Base-by-base conservation (phyloP, 2,888 invertebrate genomes). In the Sicus ferrugineus region DNA sequence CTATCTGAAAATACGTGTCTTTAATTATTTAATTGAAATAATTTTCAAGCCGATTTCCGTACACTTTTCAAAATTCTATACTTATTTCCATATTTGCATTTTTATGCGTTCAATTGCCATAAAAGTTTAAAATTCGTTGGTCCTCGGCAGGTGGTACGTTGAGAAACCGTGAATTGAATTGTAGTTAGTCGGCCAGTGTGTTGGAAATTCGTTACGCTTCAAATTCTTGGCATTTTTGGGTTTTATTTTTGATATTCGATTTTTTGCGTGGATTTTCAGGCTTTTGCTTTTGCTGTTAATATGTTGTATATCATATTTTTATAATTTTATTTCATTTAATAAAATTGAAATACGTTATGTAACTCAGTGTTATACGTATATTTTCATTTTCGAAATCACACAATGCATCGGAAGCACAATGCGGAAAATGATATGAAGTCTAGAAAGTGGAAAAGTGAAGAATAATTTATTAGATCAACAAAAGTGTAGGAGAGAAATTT, bases 301-400 rank as follows among this genome's bases (percentile, higher is more conserved):
- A 26, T 16, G 52, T 54, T 30, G 14, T 52, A 58, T 54, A 56
- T n/a, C 54, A 48, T 69, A 23, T 14, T 64, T 54, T 56, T 42
- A 48, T 69, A 23, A 7, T 64, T 54, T 56, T 21, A 63, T 42
- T 63, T 69, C 58, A 63, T 64, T 69, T 56, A 21, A 69, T 62
- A 58, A 54, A n/a, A 52, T 31, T 62, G 31, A 56, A 56, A 46
- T n/a, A 64, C 19, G 28, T 64, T 69, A 69, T 69, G 58, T 69
- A 69, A 63, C 26, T 23, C 50, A 11, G 50, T 11, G 23, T 34
- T 52, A 23, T 21, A 21, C 7, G 19, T 3, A 26, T 16, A 54
- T 28, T 54, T 54, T 54, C 26, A 28, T 11, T 28, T 26, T 54
- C 23, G 11, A 23, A 23, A 28, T 54, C 7, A 26, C 28, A 26